A percentile compares a stretch with the other conserved stretches of the same genome.
Evolutionary conservation across 2,113 vertebrate species (phyloP).

Genomic region (Menura novaehollandiae): DNA sequence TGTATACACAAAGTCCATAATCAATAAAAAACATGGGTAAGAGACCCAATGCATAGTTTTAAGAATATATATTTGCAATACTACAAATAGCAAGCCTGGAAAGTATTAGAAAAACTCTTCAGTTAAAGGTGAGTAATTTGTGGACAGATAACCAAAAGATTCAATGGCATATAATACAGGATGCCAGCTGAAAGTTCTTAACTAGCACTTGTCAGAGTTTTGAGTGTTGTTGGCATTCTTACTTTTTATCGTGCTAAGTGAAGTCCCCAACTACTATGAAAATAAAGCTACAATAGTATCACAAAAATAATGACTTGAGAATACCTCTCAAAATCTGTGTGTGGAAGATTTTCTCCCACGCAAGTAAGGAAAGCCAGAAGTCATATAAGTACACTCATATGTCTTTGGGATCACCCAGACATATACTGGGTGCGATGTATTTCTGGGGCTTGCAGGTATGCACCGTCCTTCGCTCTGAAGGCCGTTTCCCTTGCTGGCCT

Average conservation of each 20-base stretch:
- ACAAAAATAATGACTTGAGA: background rate
- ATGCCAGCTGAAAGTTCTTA: background rate
- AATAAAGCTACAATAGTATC: background rate
- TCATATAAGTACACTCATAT: background rate
- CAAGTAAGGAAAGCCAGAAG: background rate
- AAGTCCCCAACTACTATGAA: background rate
- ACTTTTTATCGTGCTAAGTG: background rate
- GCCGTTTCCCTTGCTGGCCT: background rate
- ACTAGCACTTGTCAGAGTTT: background rate
- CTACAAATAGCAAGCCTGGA: background rate
- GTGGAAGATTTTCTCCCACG: background rate
- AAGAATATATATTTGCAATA: background rate
- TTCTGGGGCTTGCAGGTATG: background rate
- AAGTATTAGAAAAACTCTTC: background rate
- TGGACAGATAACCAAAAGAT: background rate
- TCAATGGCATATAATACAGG: background rate
- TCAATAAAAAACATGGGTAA: background rate
- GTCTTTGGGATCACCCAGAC: background rate
- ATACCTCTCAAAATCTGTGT: background rate
- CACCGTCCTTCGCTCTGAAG: background rate
- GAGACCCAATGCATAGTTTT: background rate
- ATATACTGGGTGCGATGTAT: rapidly evolving
- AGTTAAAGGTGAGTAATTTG: background rate
- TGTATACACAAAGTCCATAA: background rate
- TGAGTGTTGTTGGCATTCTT: background rate